phyloP scores from a whole-genome alignment of 2,113 vertebrate genomes.

The Callionymus lyra region DNA sequence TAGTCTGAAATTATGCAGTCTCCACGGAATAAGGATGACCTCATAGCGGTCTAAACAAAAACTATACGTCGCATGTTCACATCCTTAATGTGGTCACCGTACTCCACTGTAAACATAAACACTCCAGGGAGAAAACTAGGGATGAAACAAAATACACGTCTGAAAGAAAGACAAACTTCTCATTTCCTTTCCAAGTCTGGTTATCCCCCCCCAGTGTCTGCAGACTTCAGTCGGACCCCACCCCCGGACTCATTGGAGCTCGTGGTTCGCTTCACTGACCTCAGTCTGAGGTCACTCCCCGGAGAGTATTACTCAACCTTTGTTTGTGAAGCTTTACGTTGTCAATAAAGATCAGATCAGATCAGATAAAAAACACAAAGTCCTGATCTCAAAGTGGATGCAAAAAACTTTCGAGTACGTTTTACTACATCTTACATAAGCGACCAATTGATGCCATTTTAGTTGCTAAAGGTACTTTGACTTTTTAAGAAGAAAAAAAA shows the following conservation, averaged over 20 bases:
- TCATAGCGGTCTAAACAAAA: constrained; percentile 36
- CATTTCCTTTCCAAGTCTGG: constrained; percentile 10
- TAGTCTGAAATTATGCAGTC: constrained; percentile 26
- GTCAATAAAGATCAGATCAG: too few species aligned
- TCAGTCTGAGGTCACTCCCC: constrained; percentile 39
- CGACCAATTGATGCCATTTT: too few species aligned
- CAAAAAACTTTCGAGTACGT: too few species aligned
- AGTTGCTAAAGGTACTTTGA: too few species aligned
- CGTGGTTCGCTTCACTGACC: constrained; percentile 45
- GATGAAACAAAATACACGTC: not conserved
- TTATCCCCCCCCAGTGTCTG: constrained; percentile 28
- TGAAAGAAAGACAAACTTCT: constrained; percentile 1
- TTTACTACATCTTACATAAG: too few species aligned
- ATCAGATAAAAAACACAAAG: too few species aligned
- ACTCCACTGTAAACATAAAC: constrained; percentile 15
- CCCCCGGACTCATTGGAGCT: constrained; percentile 46
- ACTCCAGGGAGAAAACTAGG: constrained; percentile 13
- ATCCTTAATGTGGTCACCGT: too few species aligned
- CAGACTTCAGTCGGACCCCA: constrained; percentile 40
- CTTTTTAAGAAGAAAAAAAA: too few species aligned
- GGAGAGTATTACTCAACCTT: constrained; percentile 37
- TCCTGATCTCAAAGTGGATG: too few species aligned
- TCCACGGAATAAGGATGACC: constrained; percentile 30
- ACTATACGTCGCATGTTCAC: not conserved
- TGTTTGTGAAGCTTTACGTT: constrained; percentile 9